Base-by-base conservation (phyloP, 1,140 invertebrate species). In the Drosophila tani region DNA sequence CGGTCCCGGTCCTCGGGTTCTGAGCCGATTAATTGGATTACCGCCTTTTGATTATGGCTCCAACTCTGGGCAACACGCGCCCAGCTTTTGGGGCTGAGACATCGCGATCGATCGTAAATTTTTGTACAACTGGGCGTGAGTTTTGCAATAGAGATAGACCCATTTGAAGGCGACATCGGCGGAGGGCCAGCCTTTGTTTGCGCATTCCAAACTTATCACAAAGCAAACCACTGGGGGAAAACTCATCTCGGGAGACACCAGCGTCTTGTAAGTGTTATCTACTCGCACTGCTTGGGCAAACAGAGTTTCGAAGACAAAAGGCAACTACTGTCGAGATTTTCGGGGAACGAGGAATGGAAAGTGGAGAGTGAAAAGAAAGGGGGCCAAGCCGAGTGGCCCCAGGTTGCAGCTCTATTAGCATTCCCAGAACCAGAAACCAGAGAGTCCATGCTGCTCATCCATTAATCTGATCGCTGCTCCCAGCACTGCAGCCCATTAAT, bases 1-100 rank as follows among this genome's bases (percentile, higher is more conserved):
- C 27, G 27, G 27, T 27, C 27, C 27, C 27, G 27, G 81, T 78
- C 84, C 81, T 47, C 41, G 49, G 70, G 68, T 59, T 46, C 51
- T 57, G 78, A 76, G 75, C 75, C 85, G 79, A 85, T 85, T 91
- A 91, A 91, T 91, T 91, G 88, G 88, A 91, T 91, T 91, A 88
- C 88, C 88, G 88, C 88, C 88, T 91, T 88, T 91, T 85, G 70
- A 91, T 91, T 91, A 80, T 57, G 35, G 46, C 47, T 67, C 40
- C 56, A 41, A 41, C 29, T 76, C 81, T 81, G 80, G 80, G 77
- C 84, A 88, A 81, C 85, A 81, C 79, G 82, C 82, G 75, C 49
- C 81, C 17, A 47, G 15, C 5, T 9, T 11, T 11, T 5, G 9
- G n/a, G 24, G 40, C 78, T 84, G 63, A 84, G 41, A 77, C 77